Evolutionary conservation across 2,113 vertebrate genomes (phyloP).

Genomic region (Notothenia coriiceps): DNA sequence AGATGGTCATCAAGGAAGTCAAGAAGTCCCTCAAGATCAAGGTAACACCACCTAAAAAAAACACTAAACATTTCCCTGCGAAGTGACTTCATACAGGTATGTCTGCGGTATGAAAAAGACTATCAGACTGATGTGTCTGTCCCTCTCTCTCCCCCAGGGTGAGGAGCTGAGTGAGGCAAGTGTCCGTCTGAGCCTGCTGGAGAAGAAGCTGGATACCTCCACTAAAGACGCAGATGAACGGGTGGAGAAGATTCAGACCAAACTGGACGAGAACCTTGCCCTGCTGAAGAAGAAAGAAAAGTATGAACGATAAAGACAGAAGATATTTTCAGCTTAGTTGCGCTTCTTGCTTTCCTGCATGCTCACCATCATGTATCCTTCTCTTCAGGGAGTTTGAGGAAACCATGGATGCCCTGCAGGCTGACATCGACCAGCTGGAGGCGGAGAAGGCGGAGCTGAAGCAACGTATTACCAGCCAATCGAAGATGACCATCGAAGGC

Average conservation of each 20-base stretch:
- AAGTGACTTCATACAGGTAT: background rate
- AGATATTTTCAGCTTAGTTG: background rate
- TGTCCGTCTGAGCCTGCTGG: slow-evolving; percentile 93
- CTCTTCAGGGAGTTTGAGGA: slow-evolving; percentile 94
- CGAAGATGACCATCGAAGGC: slow-evolving; percentile 92
- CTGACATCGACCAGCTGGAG: slow-evolving; percentile 97
- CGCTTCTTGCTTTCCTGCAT: background rate
- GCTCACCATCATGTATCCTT: background rate
- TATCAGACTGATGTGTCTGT: background rate
- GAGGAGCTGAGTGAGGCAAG: slow-evolving; percentile 96
- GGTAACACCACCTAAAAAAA: slow-evolving; percentile 72
- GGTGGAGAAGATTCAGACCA: slow-evolving; percentile 96
- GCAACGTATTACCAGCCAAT: slow-evolving; percentile 92
- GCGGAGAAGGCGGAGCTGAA: slow-evolving; percentile 95
- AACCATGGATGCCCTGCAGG: slow-evolving; percentile 98
- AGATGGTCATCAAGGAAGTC: slow-evolving; percentile 95
- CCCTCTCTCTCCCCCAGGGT: slow-evolving; percentile 79
- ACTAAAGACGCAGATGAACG: slow-evolving; percentile 95
- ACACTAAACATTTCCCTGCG: background rate
- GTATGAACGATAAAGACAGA: slow-evolving; percentile 70
- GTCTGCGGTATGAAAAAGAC: background rate
- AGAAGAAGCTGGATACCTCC: slow-evolving; percentile 96
- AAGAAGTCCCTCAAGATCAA: slow-evolving; percentile 99
- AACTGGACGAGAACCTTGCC: slow-evolving; percentile 90
- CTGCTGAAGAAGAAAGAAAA: slow-evolving; percentile 96